Conservation (phyloP, 2,797 vertebrate genomes). For the Smutsia temminckii region DNA sequence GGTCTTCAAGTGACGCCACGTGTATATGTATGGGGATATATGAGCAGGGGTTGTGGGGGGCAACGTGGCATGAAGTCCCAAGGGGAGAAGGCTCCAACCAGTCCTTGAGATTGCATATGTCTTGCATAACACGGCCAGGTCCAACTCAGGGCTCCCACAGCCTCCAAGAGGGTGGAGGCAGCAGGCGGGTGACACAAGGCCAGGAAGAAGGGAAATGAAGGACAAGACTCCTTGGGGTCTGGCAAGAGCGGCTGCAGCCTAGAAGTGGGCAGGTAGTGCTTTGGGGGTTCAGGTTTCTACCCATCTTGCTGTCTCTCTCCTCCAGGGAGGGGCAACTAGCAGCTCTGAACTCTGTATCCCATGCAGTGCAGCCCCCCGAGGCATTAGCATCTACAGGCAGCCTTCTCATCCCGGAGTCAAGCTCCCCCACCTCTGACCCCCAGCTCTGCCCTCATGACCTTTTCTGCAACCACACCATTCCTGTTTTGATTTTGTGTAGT, state of each 20-base stretch:
- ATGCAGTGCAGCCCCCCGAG: accelerated
- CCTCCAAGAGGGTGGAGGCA: not conserved
- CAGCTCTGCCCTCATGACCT: not conserved
- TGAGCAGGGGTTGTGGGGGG: no score
- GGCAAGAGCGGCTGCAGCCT: not conserved
- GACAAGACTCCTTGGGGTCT: not conserved
- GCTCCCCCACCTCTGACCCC: not conserved
- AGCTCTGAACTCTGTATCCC: not conserved
- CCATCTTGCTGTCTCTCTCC: not conserved
- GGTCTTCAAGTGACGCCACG: not conserved
- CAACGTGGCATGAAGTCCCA: not conserved
- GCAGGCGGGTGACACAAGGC: not conserved
- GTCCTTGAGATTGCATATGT: not conserved
- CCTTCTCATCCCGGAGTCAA: not conserved
- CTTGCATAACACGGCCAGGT: not conserved
- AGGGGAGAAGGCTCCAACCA: not conserved
- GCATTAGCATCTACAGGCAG: not conserved
- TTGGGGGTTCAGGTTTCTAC: accelerated
- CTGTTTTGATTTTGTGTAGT: not conserved
- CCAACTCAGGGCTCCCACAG: not conserved
- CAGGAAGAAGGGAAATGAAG: not conserved
- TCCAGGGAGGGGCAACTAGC: not conserved
- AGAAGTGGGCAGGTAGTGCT: not conserved
- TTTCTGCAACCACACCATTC: not conserved
- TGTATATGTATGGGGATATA: not conserved